These are phyloP conservation scores for Aplocera efformata DNA, from an alignment of 2,888 invertebrate species.

Conservation along the genomic window DNA sequence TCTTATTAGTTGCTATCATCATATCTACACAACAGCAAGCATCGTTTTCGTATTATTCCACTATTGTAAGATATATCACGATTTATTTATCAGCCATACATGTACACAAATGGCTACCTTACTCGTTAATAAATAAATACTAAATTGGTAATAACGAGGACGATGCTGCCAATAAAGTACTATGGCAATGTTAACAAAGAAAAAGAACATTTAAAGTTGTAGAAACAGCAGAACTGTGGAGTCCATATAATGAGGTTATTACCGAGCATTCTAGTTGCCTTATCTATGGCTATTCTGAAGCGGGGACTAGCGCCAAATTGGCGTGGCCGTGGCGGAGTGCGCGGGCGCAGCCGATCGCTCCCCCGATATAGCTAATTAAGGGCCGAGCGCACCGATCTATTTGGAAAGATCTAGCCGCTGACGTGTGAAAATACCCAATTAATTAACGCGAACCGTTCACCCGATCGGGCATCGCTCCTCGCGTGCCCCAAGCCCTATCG, in stretches of 20 bases:
- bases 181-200: conserved; percentile 17
- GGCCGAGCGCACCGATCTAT: conserved; percentile 75
- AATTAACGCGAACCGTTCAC: conserved; percentile 73
- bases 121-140: not conserved
- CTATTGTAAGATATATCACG: not conserved
- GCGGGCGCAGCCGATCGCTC: conserved; percentile 67
- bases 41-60: not conserved
- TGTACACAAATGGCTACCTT: not conserved
- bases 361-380: conserved; percentile 77
- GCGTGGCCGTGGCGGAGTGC: conserved; percentile 75
- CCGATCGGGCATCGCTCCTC: conserved; percentile 61
- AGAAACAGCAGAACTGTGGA: conserved; percentile 58
- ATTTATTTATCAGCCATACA: not conserved
- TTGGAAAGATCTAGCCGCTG: conserved; percentile 76
- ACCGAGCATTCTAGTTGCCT: conserved; percentile 67
- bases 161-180: conserved; percentile 15
- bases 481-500: conserved; percentile 59
- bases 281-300: conserved; percentile 67
- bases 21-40: too few relatives aligned
- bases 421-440: conserved; percentile 81
- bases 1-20: too few relatives aligned
- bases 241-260: conserved; percentile 80
- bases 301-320: conserved; percentile 74
- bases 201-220: conserved; percentile 39
- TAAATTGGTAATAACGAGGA: conserved; percentile 3